phyloP scores from a whole-genome alignment of 2,113 vertebrate genomes.

The Cavia porcellus region DNA sequence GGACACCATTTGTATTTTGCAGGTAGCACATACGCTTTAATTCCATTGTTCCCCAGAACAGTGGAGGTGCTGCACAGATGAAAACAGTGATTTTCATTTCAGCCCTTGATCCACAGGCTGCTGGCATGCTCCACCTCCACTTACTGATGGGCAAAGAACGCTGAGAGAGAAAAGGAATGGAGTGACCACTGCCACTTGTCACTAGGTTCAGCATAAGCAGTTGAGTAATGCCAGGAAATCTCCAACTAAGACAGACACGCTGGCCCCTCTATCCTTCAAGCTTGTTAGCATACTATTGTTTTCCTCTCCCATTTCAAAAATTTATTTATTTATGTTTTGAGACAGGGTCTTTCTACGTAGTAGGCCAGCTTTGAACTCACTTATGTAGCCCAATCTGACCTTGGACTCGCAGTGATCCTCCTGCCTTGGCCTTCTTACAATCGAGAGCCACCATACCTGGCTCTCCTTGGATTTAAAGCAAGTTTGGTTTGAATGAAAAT shows the following conservation, averaged over 20 bases:
- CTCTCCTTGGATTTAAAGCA: neutral
- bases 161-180: neutral
- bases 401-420: neutral
- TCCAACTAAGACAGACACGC: accelerated
- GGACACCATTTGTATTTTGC: neutral
- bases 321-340: neutral
- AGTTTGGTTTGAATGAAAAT: neutral
- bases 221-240: accelerated
- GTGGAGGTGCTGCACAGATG: neutral
- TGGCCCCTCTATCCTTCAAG: accelerated
- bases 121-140: accelerated
- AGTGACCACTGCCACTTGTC: neutral
- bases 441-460: neutral
- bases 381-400: neutral
- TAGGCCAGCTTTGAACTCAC: neutral
- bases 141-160: neutral
- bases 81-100: neutral
- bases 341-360: neutral
- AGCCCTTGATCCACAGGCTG: accelerated
- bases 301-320: neutral
- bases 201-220: neutral
- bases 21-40: too few relatives aligned
- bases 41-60: neutral
- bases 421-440: neutral
- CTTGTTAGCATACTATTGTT: too few relatives aligned